Evolutionary conservation across 2,888 invertebrate species (phyloP).

Genomic region (Mechanitis messenoides): DNA sequence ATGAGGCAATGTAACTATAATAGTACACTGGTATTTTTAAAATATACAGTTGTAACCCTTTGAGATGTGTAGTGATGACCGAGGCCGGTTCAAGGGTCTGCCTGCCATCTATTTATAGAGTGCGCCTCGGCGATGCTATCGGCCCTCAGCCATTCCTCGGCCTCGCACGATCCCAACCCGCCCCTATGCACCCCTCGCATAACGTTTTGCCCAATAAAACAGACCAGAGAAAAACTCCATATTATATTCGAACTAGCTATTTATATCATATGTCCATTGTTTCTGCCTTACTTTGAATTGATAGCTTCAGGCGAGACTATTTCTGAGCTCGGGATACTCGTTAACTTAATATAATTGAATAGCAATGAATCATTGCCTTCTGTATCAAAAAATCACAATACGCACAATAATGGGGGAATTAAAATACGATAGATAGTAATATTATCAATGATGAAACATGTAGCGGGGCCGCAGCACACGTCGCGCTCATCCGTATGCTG

Average conservation of each 20-base stretch:
- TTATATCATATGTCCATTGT: slow-evolving; percentile 72
- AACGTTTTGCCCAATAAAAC: slow-evolving; percentile 66
- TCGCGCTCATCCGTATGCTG: slow-evolving; percentile 68
- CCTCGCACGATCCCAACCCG: slow-evolving; percentile 62
- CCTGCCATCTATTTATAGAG: slow-evolving; percentile 70
- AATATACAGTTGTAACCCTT: slow-evolving; percentile 47
- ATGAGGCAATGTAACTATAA: background rate
- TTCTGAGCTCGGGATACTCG: slow-evolving; percentile 45
- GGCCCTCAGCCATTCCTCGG: slow-evolving; percentile 50
- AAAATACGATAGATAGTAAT: slow-evolving; percentile 38
- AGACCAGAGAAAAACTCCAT: slow-evolving; percentile 60
- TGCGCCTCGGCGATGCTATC: slow-evolving; percentile 64
- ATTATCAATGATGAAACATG: slow-evolving; percentile 31
- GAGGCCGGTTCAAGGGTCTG: slow-evolving; percentile 73
- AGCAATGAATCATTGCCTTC: slow-evolving; percentile 35
- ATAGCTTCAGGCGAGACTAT: slow-evolving; percentile 57
- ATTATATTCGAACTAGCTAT: slow-evolving; percentile 70
- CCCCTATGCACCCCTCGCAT: slow-evolving; percentile 66
- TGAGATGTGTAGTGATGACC: slow-evolving; percentile 54
- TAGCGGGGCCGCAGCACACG: slow-evolving; percentile 46
- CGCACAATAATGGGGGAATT: slow-evolving; percentile 14
- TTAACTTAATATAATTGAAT: slow-evolving; percentile 55
- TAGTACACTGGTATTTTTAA: slow-evolving; percentile 24
- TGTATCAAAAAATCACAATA: slow-evolving; percentile 34
- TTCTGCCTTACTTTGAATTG: slow-evolving; percentile 60